Base-by-base conservation (phyloP, 1,140 invertebrate species). In the Solen grandis region DNA sequence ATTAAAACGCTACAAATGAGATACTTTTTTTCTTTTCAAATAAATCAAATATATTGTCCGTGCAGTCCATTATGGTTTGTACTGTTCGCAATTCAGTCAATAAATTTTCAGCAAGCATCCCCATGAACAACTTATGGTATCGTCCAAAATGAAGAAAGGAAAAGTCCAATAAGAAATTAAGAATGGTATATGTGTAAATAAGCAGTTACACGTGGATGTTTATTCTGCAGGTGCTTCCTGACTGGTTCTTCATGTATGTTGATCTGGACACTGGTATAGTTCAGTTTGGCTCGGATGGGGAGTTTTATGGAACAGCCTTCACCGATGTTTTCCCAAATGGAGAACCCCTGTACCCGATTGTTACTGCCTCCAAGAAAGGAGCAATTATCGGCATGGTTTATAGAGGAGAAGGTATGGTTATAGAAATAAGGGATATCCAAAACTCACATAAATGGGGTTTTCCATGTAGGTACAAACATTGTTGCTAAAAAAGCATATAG, bases 241-340 rank as follows among this genome's bases (percentile, higher is more conserved):
- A 85, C 59, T 81, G 74, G 68, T 82, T 86, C 63, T 86, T 80
- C 79, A 84, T 86, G 84, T 86, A 82, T 27, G 33, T 86, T 16
- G 79, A 86, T 36, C 52, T 77, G 8, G 84, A 86, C 52, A 41
- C 74, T 0, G 82, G 79, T 14, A 69, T 25, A 13, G 16, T 86
- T 1, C 69, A 79, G 35, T 86, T 86, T 66, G 82, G 82, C 13
- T 82, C 78, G 0, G 82, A 84, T 35, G 41, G 16, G 5, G 75
- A 76, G 10, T 86, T 65, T 55, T 86, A 79, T 73, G 82, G 84
- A 1, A 84, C 74, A 14, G 84, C 84, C 10, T 38, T 80, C 31
- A 50, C 27, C 41, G 75, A 72, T 31, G 55, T 81, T 19, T 38
- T 13, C 1, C 31, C 59, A 14, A 36, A 52, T 0, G 41, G 41